Base-by-base conservation (phyloP, 2,797 vertebrate species). In the Sylvia borin region DNA sequence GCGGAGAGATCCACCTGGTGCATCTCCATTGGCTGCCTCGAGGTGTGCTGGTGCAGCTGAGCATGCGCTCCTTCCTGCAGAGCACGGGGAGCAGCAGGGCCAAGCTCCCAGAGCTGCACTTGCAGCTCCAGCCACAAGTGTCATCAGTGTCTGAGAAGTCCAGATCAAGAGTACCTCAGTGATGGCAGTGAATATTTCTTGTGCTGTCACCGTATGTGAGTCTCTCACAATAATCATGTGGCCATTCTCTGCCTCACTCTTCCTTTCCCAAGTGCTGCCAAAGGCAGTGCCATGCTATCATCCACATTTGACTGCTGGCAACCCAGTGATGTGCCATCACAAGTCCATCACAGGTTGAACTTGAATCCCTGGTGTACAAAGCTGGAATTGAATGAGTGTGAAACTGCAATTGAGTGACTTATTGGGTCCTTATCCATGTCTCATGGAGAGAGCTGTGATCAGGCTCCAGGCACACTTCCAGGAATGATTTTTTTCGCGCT, bases 221-320 rank as follows among this genome's bases (percentile, higher is more conserved):
- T 36, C 9, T 31, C 32, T 72, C 45, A 40, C 18, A 40, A 18
- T 25, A 43, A 22, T 54, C 9, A 10, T 4, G 2, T 11, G 42
- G 13, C 26, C 42, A 8, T 61, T 16, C 27, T 58, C 36, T 22
- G 31, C 24, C 26, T 67, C 5, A 6, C 26, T 81, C 4, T 21
- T 57, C 9, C 32, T 76, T 76, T 62, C 53, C 32, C 9, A 43
- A 5, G 42, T 47, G 50, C 51, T 82, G 32, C 47, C 50, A 43
- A 50, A 85, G 61, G 29, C 20, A n/a, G 55, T 48, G 21, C 38
- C 5, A 0, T 78, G 18, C 27, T 55, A 0, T 86, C 25, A 25
- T 34, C 50, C 43, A 16, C 1, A 0, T 26, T 72, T 61, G 34
- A 8, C 51, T 54, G 0, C 32, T 19, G 11, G 12, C 7, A 14